Conservation (phyloP, 2,888 invertebrate genomes). For the Xanthorhoe spadicearia region DNA sequence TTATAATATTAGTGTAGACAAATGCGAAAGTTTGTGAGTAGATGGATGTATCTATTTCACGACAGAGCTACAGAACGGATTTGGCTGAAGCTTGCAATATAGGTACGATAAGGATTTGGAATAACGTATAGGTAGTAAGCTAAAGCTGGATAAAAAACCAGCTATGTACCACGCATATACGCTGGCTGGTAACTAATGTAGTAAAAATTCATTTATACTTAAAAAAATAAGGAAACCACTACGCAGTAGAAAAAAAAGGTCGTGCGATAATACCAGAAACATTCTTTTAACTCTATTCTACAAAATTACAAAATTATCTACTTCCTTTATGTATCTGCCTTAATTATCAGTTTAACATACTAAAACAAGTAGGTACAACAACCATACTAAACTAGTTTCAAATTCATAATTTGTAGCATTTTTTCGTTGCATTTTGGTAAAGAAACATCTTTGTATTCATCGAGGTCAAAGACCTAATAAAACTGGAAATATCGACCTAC, state of each 20-base stretch:
- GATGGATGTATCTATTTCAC: too few species aligned
- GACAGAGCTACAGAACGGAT: too few species aligned
- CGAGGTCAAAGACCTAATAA: slow-evolving; percentile 1
- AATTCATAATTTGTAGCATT: slow-evolving; percentile 10
- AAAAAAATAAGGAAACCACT: too few species aligned
- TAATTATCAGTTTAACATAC: slow-evolving; percentile 1
- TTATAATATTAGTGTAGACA: too few species aligned
- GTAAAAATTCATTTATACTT: too few species aligned
- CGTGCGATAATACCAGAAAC: neutral
- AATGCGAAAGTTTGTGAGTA: too few species aligned
- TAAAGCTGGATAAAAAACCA: too few species aligned
- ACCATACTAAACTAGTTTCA: slow-evolving; percentile 19
- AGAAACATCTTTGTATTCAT: neutral
- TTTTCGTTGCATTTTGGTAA: slow-evolving; percentile 7
- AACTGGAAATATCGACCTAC: neutral
- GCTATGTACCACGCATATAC: too few species aligned
- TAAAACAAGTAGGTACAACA: neutral
- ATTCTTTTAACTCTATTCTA: neutral
- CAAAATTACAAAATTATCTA: slow-evolving; percentile 38
- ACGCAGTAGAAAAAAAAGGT: neutral
- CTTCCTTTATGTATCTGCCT: slow-evolving; percentile 22
- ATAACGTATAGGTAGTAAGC: too few species aligned
- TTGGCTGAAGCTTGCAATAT: too few species aligned
- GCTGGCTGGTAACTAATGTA: too few species aligned
- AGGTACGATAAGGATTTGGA: too few species aligned